A percentile compares a stretch with the other conserved stretches of the same genome.
Evolutionary conservation across 2,888 invertebrate species (phyloP).

Genomic region (Melanostoma scalare): DNA sequence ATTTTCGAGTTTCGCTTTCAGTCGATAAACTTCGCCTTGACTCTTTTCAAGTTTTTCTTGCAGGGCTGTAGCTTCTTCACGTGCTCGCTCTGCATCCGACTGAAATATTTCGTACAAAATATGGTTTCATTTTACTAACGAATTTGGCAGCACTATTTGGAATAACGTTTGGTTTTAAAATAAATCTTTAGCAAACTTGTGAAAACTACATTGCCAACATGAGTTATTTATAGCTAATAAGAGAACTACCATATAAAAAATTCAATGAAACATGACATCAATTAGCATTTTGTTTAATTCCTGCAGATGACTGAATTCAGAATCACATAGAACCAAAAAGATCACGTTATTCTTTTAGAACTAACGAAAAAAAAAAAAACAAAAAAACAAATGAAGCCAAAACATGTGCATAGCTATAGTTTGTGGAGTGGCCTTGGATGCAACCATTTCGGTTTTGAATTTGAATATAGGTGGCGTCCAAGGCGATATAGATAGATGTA

Average conservation of each 20-base stretch:
- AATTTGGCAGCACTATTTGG: conserved; percentile 39
- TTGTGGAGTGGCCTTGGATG: conserved; percentile 49
- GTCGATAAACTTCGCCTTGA: conserved; percentile 96
- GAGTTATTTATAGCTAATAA: conserved; percentile 66
- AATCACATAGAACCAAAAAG: conserved; percentile 21
- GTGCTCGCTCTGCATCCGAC: conserved; percentile 93
- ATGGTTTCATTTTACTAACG: conserved; percentile 12
- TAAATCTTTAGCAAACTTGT: conserved; percentile 69
- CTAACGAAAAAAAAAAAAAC: conserved; percentile 32
- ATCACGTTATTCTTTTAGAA: conserved; percentile 22
- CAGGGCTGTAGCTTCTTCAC: conserved; percentile 90
- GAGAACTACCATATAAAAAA: conserved; percentile 69
- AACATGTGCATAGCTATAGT: conserved; percentile 70
- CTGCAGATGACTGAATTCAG: conserved; percentile 60
- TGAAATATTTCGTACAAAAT: conserved; percentile 72
- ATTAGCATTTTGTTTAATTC: conserved; percentile 54
- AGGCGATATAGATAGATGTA: conserved; percentile 4
- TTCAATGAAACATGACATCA: conserved; percentile 70
- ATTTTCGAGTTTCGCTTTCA: conserved; percentile 96
- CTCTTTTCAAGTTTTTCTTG: conserved; percentile 97
- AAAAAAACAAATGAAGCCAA: conserved; percentile 63
- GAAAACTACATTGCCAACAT: conserved; percentile 72
- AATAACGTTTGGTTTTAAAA: conserved; percentile 60
- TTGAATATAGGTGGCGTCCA: conserved; percentile 41
- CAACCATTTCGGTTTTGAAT: conserved; percentile 35